Base-by-base conservation (phyloP, 2,797 vertebrate species). In the Rallus crepitans region DNA sequence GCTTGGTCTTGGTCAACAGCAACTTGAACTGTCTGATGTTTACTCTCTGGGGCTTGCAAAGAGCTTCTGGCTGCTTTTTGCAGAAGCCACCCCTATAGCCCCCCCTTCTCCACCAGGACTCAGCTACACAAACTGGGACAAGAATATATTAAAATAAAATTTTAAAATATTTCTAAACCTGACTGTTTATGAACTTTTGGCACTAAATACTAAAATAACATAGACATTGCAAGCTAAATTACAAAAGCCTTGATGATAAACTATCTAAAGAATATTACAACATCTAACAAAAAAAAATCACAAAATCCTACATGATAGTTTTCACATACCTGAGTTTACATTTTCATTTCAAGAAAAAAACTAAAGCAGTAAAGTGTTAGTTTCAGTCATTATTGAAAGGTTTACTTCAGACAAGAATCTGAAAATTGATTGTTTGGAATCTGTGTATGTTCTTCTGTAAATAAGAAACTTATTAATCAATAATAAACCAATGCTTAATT, bases 101-200 rank as follows among this genome's bases (percentile, higher is more conserved):
- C 42, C 42, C 18, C 16, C 42, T 45, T 45, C 42, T 45, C 42
- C 42, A 45, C 42, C 18, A 19, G 18, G 42, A 45, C 42, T 45
- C 42, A 45, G 42, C 42, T 45, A 45, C 8, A 4, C 18, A 19
- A 45, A 45, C 42, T 45, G 42, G 6, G 18, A 45, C 18, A 45
- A 45, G 7, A 86, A 53, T 45, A 11, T 15, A 16, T 31, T 3
- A 63, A 80, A 70, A 55, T 15, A 23, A 2, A 66, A n/a, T 17
- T 86, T 12, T 0, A 0, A 65, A 71, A 10, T 52, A 21, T 66
- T 75, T 81, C 15, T 52, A 69, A 55, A 50, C 81, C 47, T 84
- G 9, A 45, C 0, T 0, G 2, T 18, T 14, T 25, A 39, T 55
- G 14, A 75, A 56, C 3, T 73, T 73, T 35, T 71, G 52, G 2